Evolutionary conservation across 2,797 vertebrate genomes (phyloP), one percentile per base, ranked within the genome.

Genomic region (Pogonophryne albipinna): DNA sequence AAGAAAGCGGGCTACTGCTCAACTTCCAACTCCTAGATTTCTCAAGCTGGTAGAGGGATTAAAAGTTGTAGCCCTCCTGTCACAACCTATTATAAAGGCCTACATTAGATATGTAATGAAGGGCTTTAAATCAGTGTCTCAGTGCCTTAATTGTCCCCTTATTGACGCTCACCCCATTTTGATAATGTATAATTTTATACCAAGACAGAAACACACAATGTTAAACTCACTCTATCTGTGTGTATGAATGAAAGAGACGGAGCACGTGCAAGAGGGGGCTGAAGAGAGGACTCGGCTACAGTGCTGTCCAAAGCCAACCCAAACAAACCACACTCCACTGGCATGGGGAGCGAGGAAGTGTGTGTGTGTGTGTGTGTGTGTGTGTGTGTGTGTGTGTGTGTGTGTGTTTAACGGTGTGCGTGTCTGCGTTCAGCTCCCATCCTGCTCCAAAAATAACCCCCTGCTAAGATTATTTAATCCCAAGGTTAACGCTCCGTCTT

Each of bases 301-400:
- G 58, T 58, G 63, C 79, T 45, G 50, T 57, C 41, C 67, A 46
- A 56, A 55, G 90, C 92, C 94, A 94, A 94, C 79, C 86, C 88
- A 94, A 94, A 94, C 89, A 94, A 94, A 94, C 94, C 91, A 65
- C 91, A 93, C 56, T 78, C 77, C 83, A 52, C 86, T 93, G 88
- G 89, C 91, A 87, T 57, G 74, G 68, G 55, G 80, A 79, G 82
- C 27, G 38, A 51, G 66, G 55, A 64, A 44, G 55, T 70, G 68
- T 66, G 67, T 57, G 70, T 78, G 82, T 50, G n/a, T n/a, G n/a
- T n/a, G n/a, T n/a, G 70, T 60, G 60, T 81, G 66, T 23, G 56
- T 80, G 84, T 85, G 55, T 23, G 2, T 23, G 23, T 23, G 23
- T 87, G 55, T 70, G 68, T 66, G 67, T 57, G 70, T 78, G 55